These are phyloP conservation scores for Drosophila maculinotata DNA, from an alignment of 2,888 invertebrate species.

Conservation along the genomic window DNA sequence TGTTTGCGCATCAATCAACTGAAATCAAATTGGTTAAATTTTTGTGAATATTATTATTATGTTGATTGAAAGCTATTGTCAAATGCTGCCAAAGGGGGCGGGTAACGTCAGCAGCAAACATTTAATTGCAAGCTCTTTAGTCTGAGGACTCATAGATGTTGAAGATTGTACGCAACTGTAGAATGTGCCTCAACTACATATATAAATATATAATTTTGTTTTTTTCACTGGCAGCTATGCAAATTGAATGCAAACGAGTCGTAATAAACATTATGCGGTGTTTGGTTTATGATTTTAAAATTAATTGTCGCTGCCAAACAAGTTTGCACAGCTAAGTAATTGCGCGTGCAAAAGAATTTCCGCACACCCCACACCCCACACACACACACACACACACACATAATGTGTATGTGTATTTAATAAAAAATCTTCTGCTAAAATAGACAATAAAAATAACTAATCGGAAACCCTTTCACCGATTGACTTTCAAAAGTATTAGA, in stretches of 20 bases:
- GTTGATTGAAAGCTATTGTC: slow-evolving; percentile 71
- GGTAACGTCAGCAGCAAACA: slow-evolving; percentile 45
- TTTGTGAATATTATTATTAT: slow-evolving; percentile 22
- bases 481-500: slow-evolving; percentile 67
- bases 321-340: slow-evolving; percentile 53
- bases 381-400: neutral
- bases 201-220: neutral
- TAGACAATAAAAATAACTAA: slow-evolving; percentile 3
- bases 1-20: slow-evolving; percentile 74
- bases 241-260: slow-evolving; percentile 67
- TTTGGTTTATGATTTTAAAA: slow-evolving; percentile 65
- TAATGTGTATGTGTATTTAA: no score
- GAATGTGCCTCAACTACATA: slow-evolving; percentile 10
- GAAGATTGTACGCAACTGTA: slow-evolving; percentile 6
- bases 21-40: slow-evolving; percentile 60
- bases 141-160: slow-evolving; percentile 28
- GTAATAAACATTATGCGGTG: slow-evolving; percentile 66
- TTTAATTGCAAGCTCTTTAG: slow-evolving; percentile 68
- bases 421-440: slow-evolving; percentile 3
- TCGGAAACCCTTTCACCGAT: slow-evolving; percentile 66
- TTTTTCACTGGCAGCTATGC: slow-evolving; percentile 56
- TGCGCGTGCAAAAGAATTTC: slow-evolving; percentile 66
- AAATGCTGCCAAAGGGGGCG: slow-evolving; percentile 31
- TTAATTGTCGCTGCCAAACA: slow-evolving; percentile 65
- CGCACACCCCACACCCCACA: slow-evolving; percentile 18